Conservation (phyloP, 2,113 vertebrate genomes). For the Ciconia maguari region DNA sequence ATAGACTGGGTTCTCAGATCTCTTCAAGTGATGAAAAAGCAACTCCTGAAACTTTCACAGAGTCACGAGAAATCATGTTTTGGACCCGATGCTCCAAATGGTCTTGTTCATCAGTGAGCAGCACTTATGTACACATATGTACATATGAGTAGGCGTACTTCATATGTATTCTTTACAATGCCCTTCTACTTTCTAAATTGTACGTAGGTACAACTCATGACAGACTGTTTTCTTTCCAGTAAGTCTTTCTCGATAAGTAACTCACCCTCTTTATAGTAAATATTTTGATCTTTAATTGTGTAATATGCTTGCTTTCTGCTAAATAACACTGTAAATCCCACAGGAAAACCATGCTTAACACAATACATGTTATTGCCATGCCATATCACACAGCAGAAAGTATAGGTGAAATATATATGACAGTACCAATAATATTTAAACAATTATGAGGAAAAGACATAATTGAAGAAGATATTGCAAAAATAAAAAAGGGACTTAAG, state of each 20-base stretch:
- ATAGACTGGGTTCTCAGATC: neutral
- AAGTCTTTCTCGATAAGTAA: neutral
- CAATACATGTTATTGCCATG: neutral
- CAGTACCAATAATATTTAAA: neutral
- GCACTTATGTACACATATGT: no score
- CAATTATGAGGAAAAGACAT: neutral
- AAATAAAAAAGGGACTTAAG: neutral
- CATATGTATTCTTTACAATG: neutral
- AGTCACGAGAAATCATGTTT: neutral
- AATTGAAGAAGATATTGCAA: neutral
- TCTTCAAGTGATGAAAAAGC: neutral
- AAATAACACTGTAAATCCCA: neutral
- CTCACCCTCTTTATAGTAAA: neutral
- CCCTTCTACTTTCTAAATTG: neutral
- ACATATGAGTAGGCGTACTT: neutral
- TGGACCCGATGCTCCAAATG: rapidly evolving
- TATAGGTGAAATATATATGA: neutral
- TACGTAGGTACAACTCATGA: neutral
- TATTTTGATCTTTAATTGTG: neutral
- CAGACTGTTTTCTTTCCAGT: neutral
- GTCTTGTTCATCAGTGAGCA: neutral
- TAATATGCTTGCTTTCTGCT: neutral
- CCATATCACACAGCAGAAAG: neutral
- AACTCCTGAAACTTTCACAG: neutral
- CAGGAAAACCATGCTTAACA: neutral